Evolutionary conservation across 2,797 vertebrate species (phyloP), one percentile per base, ranked within the genome.

Genomic region (Mus caroli): DNA sequence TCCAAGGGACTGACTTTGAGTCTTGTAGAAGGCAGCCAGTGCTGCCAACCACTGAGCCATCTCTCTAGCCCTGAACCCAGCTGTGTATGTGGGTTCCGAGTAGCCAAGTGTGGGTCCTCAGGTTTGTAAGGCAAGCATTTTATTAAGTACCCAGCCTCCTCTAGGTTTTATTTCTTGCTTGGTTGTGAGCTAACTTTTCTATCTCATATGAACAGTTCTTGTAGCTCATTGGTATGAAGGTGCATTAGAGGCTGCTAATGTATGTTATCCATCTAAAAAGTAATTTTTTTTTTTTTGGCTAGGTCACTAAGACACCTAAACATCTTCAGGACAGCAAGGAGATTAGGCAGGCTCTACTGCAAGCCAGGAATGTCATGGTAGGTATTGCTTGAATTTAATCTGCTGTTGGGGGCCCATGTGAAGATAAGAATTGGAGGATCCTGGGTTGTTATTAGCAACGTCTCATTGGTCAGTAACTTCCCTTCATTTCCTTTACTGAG

Each of bases 241-340:
- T 26, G 15, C 14, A 90, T 34, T 58, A 78, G 54, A 37, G 54
- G 31, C 80, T 95, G 54, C 54, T 75, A 40, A 40, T 58, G 2
- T 17, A 62, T 79, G 28, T 83, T n/a, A 4, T 50, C 12, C 40
- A 22, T 37, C 46, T 84, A 98, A 99, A 99, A 98, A 52, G 76
- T 88, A 93, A 75, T 98, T 50, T 50, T 98, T 99, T 31, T 98
- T 40, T 99, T 98, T 97, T 89, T 98, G 88, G 10, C 0, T 97
- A 98, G 91, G 98, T 99, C 79, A 12, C 97, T 90, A 97, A 97
- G 94, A 98, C 97, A 93, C 98, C 96, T n/a, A 89, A 92, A 46
- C 95, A 98, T 90, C 95, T 99, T 97, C 99, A 98, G 97, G 92
- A 97, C 50, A 98, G 98, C 60, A 94, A 43, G 43, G 97, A 97